phyloP scores from a whole-genome alignment of 2,113 vertebrate genomes.

The Lasiurus cinereus region DNA sequence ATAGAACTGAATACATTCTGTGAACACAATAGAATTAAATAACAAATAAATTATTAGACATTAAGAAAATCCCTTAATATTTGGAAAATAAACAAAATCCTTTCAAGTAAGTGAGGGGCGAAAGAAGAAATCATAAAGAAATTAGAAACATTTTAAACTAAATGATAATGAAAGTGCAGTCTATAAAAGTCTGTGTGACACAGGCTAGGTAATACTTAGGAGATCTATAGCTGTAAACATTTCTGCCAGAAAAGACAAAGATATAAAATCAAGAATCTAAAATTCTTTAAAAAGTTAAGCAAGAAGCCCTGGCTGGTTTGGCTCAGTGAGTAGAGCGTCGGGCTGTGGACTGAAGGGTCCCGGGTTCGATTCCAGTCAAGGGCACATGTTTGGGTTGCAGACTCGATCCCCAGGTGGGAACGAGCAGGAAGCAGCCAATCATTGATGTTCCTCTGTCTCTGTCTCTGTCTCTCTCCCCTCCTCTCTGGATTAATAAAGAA shows the following conservation, averaged over 20 bases:
- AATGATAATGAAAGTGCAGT: background rate
- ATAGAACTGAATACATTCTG: background rate
- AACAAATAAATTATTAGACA: background rate
- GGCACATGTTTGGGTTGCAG: no score
- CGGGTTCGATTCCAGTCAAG: no score
- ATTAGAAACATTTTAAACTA: background rate
- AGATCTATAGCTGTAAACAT: background rate
- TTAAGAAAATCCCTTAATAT: background rate
- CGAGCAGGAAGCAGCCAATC: no score
- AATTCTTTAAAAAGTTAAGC: background rate
- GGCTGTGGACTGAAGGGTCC: no score
- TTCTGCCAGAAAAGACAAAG: background rate
- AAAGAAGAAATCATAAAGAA: background rate
- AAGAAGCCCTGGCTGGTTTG: no score
- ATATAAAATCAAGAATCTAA: background rate
- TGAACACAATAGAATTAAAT: background rate
- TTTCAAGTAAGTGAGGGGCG: background rate
- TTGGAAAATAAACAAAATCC: background rate
- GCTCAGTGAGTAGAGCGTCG: no score
- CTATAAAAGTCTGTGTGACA: background rate
- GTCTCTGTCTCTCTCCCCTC: no score
- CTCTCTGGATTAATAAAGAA: no score
- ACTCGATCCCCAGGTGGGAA: no score
- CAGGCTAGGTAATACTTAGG: background rate
- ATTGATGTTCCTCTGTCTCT: no score